phyloP scores from a whole-genome alignment of 1,140 invertebrate genomes.

The Limonius californicus region DNA sequence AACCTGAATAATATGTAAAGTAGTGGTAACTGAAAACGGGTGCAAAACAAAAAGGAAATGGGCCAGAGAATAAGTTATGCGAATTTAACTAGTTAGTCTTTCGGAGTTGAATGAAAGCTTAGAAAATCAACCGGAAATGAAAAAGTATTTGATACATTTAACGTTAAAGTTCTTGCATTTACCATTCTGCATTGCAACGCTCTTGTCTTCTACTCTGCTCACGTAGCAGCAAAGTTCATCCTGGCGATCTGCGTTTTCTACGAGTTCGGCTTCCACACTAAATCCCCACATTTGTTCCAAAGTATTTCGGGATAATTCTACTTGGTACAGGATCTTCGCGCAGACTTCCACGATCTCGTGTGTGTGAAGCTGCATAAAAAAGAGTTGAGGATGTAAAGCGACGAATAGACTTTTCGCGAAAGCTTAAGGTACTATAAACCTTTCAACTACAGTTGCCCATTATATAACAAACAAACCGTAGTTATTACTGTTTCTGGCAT shows the following conservation, averaged over 20 bases:
- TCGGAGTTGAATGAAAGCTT: too few relatives aligned
- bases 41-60: background rate
- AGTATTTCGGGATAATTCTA: slow-evolving; percentile 83
- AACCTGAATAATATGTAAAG: background rate
- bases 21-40: background rate
- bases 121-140: too few relatives aligned
- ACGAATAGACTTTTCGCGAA: too few relatives aligned
- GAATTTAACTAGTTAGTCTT: too few relatives aligned
- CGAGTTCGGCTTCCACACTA: slow-evolving; percentile 93
- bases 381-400: too few relatives aligned
- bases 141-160: too few relatives aligned
- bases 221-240: slow-evolving; percentile 97
- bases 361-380: slow-evolving; percentile 69
- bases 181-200: slow-evolving; percentile 94
- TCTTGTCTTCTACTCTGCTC: slow-evolving; percentile 90
- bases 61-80: too few relatives aligned
- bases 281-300: slow-evolving; percentile 97
- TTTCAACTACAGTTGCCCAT: too few relatives aligned
- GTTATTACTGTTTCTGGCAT: too few relatives aligned
- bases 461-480: too few relatives aligned
- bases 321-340: slow-evolving; percentile 94
- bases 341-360: slow-evolving; percentile 95
- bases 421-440: too few relatives aligned
- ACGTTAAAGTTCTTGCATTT: too few relatives aligned
- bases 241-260: slow-evolving; percentile 91